Evolutionary conservation across 2,797 vertebrate genomes (phyloP), one percentile per base, ranked within the genome.

Genomic region (Sebastes dallii): DNA sequence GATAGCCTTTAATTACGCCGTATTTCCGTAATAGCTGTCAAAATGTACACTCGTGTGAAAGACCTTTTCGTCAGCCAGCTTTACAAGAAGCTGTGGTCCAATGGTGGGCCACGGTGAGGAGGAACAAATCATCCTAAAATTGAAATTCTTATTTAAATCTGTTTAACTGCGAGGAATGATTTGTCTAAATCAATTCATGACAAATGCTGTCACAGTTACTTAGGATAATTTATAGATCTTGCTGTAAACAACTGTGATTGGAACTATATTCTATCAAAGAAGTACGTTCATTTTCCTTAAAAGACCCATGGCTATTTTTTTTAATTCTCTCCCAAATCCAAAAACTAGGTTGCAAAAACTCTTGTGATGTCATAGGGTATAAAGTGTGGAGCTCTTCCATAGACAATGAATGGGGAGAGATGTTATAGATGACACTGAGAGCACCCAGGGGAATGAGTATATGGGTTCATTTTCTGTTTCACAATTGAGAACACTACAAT

Each of bases 11-110:
- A 87, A 86, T 88, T 81, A 77, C 8, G 29, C 61, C 46, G 27
- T 69, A 27, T 89, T 91, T 86, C 13, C 4, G 8, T 66, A 84
- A 88, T 78, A 75, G 67, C 68, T 72, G 68, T 87, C 61, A 78
- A 85, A 87, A 82, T 68, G 24, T 67, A 75, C 27, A 69, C 68
- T 62, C 9, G 25, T 60, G 42, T 76, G 9, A 25, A 56, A 71
- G 54, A 66, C 32, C 29, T 80, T 80, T 80, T 75, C 14, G 56
- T 80, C 30, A 64, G 29, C n/a, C 58, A 16, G 39, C 30, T 58
- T 69, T 13, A 8, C 9, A 27, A 6, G 59, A 32, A 64, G 56
- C 18, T 54, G 18, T 66, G 3, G 24, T 73, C 29, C 61, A 55
- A 55, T 64, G 36, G 34, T 66, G 13, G 16, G 27, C 54, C 20